phyloP scores from a whole-genome alignment of 2,888 invertebrate species.

The Chloromyia formosa region DNA sequence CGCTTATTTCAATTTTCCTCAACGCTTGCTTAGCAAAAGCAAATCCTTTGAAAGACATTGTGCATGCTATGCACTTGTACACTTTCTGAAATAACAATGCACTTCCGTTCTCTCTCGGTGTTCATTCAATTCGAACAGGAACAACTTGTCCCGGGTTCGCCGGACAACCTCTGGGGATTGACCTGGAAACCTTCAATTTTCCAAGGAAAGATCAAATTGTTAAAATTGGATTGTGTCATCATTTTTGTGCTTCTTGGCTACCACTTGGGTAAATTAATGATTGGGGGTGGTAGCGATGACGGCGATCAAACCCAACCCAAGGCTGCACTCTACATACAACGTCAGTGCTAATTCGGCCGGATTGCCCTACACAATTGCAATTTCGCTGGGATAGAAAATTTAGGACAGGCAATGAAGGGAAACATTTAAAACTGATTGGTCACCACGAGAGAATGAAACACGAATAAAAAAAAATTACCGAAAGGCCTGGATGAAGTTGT shows the following conservation, averaged over 20 bases:
- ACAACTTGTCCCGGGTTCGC: too few relatives aligned
- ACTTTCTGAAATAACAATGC: too few relatives aligned
- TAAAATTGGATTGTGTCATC: constrained; percentile 33
- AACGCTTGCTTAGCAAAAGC: too few relatives aligned
- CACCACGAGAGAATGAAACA: neutral
- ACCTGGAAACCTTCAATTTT: constrained; percentile 5
- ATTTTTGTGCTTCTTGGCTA: neutral
- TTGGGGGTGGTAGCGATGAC: neutral
- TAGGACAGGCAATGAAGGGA: neutral
- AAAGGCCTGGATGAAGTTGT: neutral
- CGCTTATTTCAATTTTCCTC: too few relatives aligned
- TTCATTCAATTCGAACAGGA: too few relatives aligned
- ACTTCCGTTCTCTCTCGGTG: too few relatives aligned
- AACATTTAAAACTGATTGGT: neutral
- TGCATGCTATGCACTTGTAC: too few relatives aligned
- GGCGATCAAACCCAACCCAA: neutral
- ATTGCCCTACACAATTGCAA: neutral
- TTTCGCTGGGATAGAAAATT: too few relatives aligned
- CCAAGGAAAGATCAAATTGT: constrained; percentile 34
- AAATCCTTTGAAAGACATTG: too few relatives aligned
- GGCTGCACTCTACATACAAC: neutral
- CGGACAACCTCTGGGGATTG: too few relatives aligned
- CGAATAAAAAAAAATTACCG: neutral
- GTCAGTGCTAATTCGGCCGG: neutral
- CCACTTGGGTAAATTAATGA: constrained; percentile 15